Evolutionary conservation across 64 coral and sea anemone genomes (phyloP), one percentile per base, ranked within the genome.

Genomic region (Montipora sp.): DNA sequence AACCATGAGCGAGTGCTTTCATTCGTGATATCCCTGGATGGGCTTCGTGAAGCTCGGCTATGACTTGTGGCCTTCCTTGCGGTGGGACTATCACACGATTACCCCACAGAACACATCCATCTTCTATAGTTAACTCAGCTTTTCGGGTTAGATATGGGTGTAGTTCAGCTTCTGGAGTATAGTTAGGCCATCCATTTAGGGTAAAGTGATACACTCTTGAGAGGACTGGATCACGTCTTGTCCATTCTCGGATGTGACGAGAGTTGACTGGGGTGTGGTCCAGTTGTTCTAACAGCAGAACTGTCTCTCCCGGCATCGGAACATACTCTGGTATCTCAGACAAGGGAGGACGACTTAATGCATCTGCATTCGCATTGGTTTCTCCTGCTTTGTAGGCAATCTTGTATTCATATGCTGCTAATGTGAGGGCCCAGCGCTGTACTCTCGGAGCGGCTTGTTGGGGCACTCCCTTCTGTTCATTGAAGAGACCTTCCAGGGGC

Each of bases 301-400:
- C 51, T 9, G 74, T 92, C 48, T 92, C 82, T 5, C 74, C 91
- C 20, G 70, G 16, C 11, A 77, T 27, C 5, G 82, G 90, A 14
- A 24, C 47, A 21, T 23, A 8, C 19, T 47, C 61, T 5, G 59
- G 57, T 59, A 22, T 85, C 12, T n/a, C 71, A n/a, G 83, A 0
- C 47, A 80, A 51, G 21, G 91, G 75, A 3, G 84, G 72, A 11
- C 90, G 51, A 57, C 90, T 84, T 21, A 84, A 27, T 43, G 80
- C 90, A 91, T 91, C 80, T 12, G 79, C 90, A 81, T 91, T 91
- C 16, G 22, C 80, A 14, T 94, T 80, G 27, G n/a, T 18, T 16
- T 51, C 45, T 13, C 76, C 85, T 16, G 77, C 24, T 27, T 88
- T 81, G 18, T 94, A 89, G 5, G 50, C 58, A 12, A 93, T 80